Evolutionary conservation across 2,797 vertebrate species (phyloP), one percentile per base, ranked within the genome.

Genomic region (Sparus aurata): DNA sequence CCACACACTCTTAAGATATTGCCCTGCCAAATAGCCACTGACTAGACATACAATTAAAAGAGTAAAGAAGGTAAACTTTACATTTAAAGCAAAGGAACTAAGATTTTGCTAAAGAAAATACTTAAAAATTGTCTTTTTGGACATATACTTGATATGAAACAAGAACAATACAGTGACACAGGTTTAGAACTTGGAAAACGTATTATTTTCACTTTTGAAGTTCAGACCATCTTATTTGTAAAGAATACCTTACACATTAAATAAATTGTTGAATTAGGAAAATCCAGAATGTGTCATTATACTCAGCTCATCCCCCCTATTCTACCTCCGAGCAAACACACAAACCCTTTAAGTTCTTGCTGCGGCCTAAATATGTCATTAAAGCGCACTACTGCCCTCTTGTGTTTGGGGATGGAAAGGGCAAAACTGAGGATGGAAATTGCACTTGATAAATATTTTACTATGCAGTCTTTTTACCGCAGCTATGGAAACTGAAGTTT

Each of bases 301-400:
- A n/a, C n/a, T n/a, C n/a, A n/a, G n/a, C n/a, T n/a, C n/a, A n/a
- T n/a, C n/a, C n/a, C n/a, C n/a, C n/a, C n/a, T n/a, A n/a, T n/a
- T n/a, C n/a, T n/a, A n/a, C n/a, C n/a, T n/a, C n/a, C n/a, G n/a
- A n/a, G n/a, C n/a, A n/a, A n/a, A n/a, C n/a, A n/a, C n/a, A n/a
- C n/a, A n/a, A n/a, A n/a, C n/a, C n/a, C n/a, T n/a, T n/a, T n/a
- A n/a, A n/a, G n/a, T n/a, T n/a, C n/a, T n/a, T n/a, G n/a, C n/a
- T n/a, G n/a, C n/a, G n/a, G n/a, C n/a, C n/a, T n/a, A n/a, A n/a
- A n/a, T n/a, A n/a, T n/a, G n/a, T 70, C 27, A 43, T 13, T n/a
- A 76, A 68, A 91, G 93, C 84, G 50, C 80, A 91, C 87, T 86
- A 76, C 87, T 93, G 91, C 94, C 93, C 90, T 89, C 94, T 93